Percentiles rank a stretch among this genome's conserved stretches.
These are phyloP conservation scores for Chouioia cunea DNA, from an alignment of 2,888 invertebrate genomes.

Conservation along the genomic window DNA sequence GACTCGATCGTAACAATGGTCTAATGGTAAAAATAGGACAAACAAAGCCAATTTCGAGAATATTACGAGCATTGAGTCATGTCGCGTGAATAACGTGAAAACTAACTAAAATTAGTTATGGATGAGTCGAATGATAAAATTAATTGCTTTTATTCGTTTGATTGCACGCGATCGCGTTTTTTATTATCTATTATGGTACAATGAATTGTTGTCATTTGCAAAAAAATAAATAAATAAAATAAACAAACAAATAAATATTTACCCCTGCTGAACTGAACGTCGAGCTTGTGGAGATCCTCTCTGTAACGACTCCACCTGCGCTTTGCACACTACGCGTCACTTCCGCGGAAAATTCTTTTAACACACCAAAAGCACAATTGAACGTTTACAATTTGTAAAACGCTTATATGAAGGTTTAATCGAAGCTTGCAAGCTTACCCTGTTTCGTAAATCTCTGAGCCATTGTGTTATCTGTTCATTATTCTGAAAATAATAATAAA, in stretches of 20 bases:
- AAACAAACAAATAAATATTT: slow-evolving; percentile 7
- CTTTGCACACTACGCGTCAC: slow-evolving; percentile 55
- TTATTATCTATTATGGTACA: no score
- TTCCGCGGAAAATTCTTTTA: slow-evolving; percentile 57
- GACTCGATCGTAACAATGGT: no score
- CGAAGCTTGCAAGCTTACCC: slow-evolving; percentile 16
- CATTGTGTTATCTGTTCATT: slow-evolving; percentile 44
- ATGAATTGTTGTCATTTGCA: no score
- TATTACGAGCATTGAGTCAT: background rate
- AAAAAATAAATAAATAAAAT: background rate
- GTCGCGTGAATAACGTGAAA: background rate
- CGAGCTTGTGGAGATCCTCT: slow-evolving; percentile 49
- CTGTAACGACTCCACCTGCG: slow-evolving; percentile 51
- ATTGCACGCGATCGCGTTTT: background rate
- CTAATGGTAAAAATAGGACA: no score
- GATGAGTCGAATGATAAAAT: slow-evolving; percentile 17
- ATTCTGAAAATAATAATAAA: slow-evolving; percentile 30
- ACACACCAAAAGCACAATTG: background rate
- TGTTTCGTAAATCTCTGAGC: slow-evolving; percentile 30
- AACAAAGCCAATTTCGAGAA: no score
- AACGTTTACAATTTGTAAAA: background rate
- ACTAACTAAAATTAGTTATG: background rate
- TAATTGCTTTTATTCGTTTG: background rate
- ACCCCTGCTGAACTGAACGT: slow-evolving; percentile 25
- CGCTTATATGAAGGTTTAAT: background rate